phyloP scores from a whole-genome alignment of 2,113 vertebrate genomes.

The Erythrolamprus reginae region DNA sequence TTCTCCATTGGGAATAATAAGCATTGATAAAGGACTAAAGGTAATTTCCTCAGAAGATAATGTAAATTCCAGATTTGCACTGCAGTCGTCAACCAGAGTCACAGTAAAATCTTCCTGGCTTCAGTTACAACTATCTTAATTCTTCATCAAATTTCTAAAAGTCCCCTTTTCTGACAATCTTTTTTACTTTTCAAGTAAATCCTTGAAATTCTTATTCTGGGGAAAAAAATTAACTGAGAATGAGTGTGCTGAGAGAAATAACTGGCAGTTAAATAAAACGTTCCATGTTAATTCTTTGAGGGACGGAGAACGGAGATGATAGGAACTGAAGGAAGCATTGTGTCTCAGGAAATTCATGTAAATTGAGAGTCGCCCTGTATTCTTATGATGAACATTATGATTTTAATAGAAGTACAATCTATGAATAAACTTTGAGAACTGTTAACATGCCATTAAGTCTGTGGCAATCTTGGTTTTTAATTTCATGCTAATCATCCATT shows the following conservation, averaged over 20 bases:
- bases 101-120: background rate
- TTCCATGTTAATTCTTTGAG: background rate
- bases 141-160: background rate
- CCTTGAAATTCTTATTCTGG: background rate
- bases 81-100: background rate
- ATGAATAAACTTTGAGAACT: background rate
- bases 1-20: conserved; percentile 28
- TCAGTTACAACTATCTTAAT: background rate
- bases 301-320: background rate
- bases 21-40: conserved; percentile 12
- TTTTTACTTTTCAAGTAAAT: background rate
- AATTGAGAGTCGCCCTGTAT: background rate
- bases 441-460: conserved; percentile 16
- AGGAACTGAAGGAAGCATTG: background rate
- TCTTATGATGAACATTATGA: background rate
- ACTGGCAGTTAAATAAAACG: background rate
- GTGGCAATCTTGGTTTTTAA: conserved; percentile 9
- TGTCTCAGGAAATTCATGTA: background rate
- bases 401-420: background rate
- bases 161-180: background rate
- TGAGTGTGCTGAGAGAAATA: background rate
- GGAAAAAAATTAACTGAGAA: background rate
- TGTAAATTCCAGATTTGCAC: no score
- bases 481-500: conserved; percentile 36
- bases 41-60: background rate